phyloP scores from a whole-genome alignment of 2,888 invertebrate species.

The Philereme transversata region DNA sequence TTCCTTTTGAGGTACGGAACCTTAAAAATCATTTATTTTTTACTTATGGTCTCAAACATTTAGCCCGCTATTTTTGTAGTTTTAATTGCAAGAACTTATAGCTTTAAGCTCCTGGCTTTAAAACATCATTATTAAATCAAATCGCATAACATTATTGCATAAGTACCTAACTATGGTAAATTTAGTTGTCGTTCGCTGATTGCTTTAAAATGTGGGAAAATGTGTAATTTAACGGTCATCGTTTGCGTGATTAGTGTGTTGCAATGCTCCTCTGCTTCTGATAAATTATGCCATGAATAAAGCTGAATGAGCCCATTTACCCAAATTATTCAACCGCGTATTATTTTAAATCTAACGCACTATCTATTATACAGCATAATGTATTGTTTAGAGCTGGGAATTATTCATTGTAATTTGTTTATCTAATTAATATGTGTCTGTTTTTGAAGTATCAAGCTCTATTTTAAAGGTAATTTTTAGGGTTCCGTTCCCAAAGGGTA shows the following conservation, averaged over 20 bases:
- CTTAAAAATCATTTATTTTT: no score
- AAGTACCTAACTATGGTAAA: conserved; percentile 8
- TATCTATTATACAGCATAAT: background rate
- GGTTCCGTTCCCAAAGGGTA: no score
- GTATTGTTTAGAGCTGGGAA: no score
- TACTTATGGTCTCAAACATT: no score
- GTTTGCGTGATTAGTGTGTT: conserved; percentile 25
- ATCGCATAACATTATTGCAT: conserved; percentile 4
- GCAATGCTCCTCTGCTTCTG: conserved; percentile 10
- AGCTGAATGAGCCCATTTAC: conserved; percentile 7
- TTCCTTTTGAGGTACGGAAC: no score
- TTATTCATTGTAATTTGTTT: no score
- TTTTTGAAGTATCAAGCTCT: no score
- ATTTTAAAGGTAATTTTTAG: no score
- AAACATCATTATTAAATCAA: background rate
- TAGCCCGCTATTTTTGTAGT: no score
- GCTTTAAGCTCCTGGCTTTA: no score
- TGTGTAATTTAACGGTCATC: conserved; percentile 42
- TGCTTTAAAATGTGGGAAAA: conserved; percentile 46
- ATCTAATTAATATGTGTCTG: no score
- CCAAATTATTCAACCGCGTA: conserved; percentile 11
- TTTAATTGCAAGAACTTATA: no score
- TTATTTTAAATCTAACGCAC: background rate
- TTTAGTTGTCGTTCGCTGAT: conserved; percentile 31
- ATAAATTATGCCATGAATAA: conserved; percentile 13